A percentile compares a stretch with the other conserved stretches of the same genome.
Evolutionary conservation across 2,113 vertebrate genomes (phyloP).

Genomic region (Microcebus tavaratra): DNA sequence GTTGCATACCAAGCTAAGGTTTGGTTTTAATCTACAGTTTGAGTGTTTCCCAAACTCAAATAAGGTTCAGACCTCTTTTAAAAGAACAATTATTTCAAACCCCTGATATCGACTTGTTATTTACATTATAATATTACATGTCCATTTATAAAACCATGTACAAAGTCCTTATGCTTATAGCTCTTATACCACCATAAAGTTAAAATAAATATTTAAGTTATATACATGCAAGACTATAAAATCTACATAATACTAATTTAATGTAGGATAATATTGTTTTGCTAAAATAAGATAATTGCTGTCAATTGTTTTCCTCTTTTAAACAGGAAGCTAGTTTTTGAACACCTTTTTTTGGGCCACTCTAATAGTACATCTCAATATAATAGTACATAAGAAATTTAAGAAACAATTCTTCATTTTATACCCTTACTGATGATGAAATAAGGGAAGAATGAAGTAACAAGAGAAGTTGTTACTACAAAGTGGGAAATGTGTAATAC

Average conservation of each 20-base stretch:
- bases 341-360: not conserved
- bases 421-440: not conserved
- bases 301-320: not conserved
- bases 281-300: conserved; percentile 1
- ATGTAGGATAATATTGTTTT: not conserved
- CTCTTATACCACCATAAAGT: not conserved
- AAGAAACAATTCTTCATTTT: not conserved
- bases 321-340: not conserved
- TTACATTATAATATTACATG: conserved; percentile 5
- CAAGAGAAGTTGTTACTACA: not conserved
- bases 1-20: not conserved
- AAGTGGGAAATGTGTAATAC: not conserved
- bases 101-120: not conserved
- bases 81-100: conserved; percentile 41
- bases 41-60: not conserved
- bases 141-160: not conserved
- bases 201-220: conserved; percentile 33
- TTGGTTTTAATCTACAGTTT: not conserved
- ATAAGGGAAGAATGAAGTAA: not conserved
- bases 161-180: not conserved
- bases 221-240: not conserved
- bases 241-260: conserved; percentile 4
- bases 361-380: not conserved
- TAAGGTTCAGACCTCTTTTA: not conserved
- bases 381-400: not conserved